Base-by-base conservation (phyloP, 2,797 vertebrate species). In the Enteromius viviparus region DNA sequence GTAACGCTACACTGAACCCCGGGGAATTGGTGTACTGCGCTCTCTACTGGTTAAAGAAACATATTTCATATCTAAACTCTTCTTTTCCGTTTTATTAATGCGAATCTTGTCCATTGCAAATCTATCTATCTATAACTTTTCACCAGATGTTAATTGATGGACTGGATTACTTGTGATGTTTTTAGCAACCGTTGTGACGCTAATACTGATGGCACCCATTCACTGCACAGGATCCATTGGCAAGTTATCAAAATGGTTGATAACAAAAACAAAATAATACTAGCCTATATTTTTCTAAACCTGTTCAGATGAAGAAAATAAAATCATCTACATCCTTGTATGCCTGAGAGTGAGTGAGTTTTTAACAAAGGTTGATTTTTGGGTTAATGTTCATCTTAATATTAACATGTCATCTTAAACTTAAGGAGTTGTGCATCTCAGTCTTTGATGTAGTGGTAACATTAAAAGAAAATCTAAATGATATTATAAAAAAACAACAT, bases 31-130 rank as follows among this genome's bases (percentile, higher is more conserved):
- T 55, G 6, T 12, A 55, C 7, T 58, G 51, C 74, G 23, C 81
- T 64, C 64, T 83, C 81, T 76, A 58, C 64, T 60, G 74, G 74
- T 76, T 58, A 76, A 45, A 68, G 8, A 5, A 58, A 76, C 34
- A 2, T 8, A 66, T 65, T 53, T 55, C 5, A 74, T n/a, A 17
- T 3, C 12, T 6, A 42, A 42, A 68, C 6, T 32, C 17, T 17
- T n/a, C 5, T 69, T 45, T 70, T 70, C n/a, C n/a, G 1, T 45
- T 70, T 23, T 45, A 42, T 37, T 69, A 69, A 42, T 3, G 6
- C 3, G 19, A 42, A 6, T 23, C 6, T 0, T 23, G 42, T 69
- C 6, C 1, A 8, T 15, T 45, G 69, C 14, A 71, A 2, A 32
- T 49, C 9, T 11, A 9, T 29, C 10, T 17, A 29, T 29, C 4